Base-by-base conservation (phyloP, 2,888 invertebrate species). In the Phortica magna region DNA sequence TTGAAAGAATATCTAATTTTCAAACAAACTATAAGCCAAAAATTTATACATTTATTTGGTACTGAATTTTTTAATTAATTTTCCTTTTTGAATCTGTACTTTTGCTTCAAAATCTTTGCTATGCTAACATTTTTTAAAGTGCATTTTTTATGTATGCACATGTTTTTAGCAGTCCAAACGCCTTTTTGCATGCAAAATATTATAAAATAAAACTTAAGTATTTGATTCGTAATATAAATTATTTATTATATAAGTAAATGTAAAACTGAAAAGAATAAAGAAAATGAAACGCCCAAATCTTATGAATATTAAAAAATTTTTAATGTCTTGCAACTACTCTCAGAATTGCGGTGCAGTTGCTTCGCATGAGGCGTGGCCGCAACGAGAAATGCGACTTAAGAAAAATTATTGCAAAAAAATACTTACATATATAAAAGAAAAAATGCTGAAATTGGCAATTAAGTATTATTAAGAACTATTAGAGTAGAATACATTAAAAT, bases 261-360 rank as follows among this genome's bases (percentile, higher is more conserved):
- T 84, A 83, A 84, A 85, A 87, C 80, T 83, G 80, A 83, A 80
- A 76, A 82, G 79, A 80, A 81, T 81, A 80, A 84, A 78, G 80
- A 84, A 84, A 88, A 90, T 84, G 87, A 89, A 89, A 91, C 90
- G 91, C 91, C 91, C 91, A 91, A 91, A 90, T 91, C 91, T 91
- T 91, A 91, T 91, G 91, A 91, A 89, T 84, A 88, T 87, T 85
- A 86, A 89, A 86, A 68, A 72, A 64, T 43, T 41, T 68, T 57
- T 22, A 43, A 19, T 41, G 57, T 53, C 19, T 22, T 74, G 65
- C 64, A 73, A 76, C 7, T 71, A 19, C 2, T 71, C 71, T 74
- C 67, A 7, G 41, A 41, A 17, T 17, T 43, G 68, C 19, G 19
- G 48, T 14, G 39, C 22, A 5, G 39, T 31, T 7, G 31, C 22